Base-by-base conservation (phyloP, 2,797 vertebrate genomes). In the Crenichthys baileyi region DNA sequence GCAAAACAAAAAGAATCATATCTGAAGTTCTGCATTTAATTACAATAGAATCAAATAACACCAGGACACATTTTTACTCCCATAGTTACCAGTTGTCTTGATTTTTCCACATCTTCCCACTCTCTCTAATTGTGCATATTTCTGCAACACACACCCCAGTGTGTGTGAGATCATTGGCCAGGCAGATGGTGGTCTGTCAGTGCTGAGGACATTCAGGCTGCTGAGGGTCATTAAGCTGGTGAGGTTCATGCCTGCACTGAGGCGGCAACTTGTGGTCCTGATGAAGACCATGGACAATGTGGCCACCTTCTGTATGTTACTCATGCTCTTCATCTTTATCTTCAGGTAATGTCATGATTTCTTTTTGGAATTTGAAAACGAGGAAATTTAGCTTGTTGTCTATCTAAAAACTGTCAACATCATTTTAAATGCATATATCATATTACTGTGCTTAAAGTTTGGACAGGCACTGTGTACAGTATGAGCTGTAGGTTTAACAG, bases 261-360 rank as follows among this genome's bases (percentile, higher is more conserved):
- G 98, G 73, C 95, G 98, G 55, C 98, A 99, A 94, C 96, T 99
- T 12, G 97, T 99, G 89, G 98, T 99, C 70, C 95, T 99, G 89
- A 99, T 99, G 98, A 99, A 99, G 95, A 99, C 98, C 18, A 99
- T 99, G 98, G 98, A 99, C 94, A 99, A 99, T 0, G 98, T 99
- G 92, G 98, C 98, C 91, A 99, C 98, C 31, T 99, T 99, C 96
- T 99, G 98, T 88, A 99, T 99, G 98, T 97, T 99, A 8, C 97
- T 99, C 51, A 99, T 99, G 98, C 97, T 99, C 73, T 99, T 96
- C 96, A 95, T 96, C 93, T 99, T 99, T 92, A 99, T 99, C 83
- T 99, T 99, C 95, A 99, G 98, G 98, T 99, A 88, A 90, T 20
- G 4, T 6, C 8, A 50, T 58, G 39, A 58, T 36, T 70, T 70